Evolutionary conservation across 2,888 invertebrate species (phyloP).

Genomic region (Chorisops tibialis): DNA sequence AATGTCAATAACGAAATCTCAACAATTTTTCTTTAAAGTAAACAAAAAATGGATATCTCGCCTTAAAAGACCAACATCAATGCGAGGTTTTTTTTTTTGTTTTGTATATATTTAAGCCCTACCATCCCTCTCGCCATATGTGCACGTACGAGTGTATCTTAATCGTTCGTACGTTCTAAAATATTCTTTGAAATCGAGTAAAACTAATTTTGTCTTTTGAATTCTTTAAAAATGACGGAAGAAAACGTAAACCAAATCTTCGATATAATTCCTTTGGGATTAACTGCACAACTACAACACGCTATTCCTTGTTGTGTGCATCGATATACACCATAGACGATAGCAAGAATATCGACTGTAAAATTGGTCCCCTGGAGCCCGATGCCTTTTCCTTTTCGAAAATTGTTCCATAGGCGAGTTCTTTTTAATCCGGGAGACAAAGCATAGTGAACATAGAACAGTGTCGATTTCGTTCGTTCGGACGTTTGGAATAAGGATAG

Average conservation of each 20-base stretch:
- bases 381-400: conserved; percentile 4
- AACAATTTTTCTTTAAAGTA: conserved; percentile 1
- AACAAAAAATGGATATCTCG: conserved; percentile 11
- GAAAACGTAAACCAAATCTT: conserved; percentile 2
- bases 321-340: conserved; percentile 18
- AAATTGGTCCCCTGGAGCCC: conserved; percentile 25
- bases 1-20: conserved; percentile 14
- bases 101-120: background rate
- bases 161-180: background rate
- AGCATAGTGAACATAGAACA: conserved; percentile 9
- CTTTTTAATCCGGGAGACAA: conserved; percentile 16
- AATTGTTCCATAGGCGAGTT: background rate
- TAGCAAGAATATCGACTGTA: conserved; percentile 14
- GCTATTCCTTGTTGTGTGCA: conserved; percentile 10
- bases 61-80: background rate
- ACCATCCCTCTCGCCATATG: conserved; percentile 10
- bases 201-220: conserved; percentile 7
- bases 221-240: background rate
- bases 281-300: conserved; percentile 1
- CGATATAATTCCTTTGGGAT: conserved; percentile 11
- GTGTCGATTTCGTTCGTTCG: conserved; percentile 8
- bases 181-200: background rate
- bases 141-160: background rate
- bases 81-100: background rate
- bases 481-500: too few relatives aligned